Percentiles rank a stretch among this genome's conserved stretches.
phyloP scores from a whole-genome alignment of 2,888 invertebrate genomes.

The Disparrhopalites patrizii region DNA sequence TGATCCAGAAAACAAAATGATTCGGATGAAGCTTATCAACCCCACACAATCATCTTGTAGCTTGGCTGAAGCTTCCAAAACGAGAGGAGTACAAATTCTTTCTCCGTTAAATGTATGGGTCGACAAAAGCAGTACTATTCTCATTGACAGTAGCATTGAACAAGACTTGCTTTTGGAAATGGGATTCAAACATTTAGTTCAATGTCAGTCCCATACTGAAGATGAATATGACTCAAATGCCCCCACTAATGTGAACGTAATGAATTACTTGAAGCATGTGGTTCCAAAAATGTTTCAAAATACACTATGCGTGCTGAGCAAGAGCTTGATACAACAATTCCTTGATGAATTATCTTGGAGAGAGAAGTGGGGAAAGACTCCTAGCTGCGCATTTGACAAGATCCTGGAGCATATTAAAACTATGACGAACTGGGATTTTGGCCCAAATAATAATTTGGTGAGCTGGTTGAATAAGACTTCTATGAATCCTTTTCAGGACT shows the following conservation, averaged over 20 bases:
- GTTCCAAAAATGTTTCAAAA: conserved; percentile 90
- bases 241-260: conserved; percentile 69
- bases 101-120: conserved; percentile 77
- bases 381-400: conserved; percentile 74
- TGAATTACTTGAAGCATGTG: conserved; percentile 80
- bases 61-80: conserved; percentile 54
- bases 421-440: conserved; percentile 64
- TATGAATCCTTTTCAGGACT: conserved; percentile 65
- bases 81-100: conserved; percentile 75
- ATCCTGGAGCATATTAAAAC: conserved; percentile 73
- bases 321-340: conserved; percentile 85
- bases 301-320: conserved; percentile 72
- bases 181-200: conserved; percentile 73
- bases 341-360: conserved; percentile 86
- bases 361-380: conserved; percentile 74
- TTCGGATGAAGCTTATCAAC: conserved; percentile 76
- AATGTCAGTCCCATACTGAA: conserved; percentile 56
- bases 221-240: conserved; percentile 49
- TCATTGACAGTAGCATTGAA: conserved; percentile 80
- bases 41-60: conserved; percentile 53
- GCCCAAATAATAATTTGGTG: conserved; percentile 50
- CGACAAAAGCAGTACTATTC: conserved; percentile 67
- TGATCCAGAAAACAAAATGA: conserved; percentile 67
- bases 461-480: conserved; percentile 55
- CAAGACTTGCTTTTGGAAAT: conserved; percentile 65